phyloP scores from a whole-genome alignment of 92 coral and sea anemone species.

The Montipora capitata region DNA sequence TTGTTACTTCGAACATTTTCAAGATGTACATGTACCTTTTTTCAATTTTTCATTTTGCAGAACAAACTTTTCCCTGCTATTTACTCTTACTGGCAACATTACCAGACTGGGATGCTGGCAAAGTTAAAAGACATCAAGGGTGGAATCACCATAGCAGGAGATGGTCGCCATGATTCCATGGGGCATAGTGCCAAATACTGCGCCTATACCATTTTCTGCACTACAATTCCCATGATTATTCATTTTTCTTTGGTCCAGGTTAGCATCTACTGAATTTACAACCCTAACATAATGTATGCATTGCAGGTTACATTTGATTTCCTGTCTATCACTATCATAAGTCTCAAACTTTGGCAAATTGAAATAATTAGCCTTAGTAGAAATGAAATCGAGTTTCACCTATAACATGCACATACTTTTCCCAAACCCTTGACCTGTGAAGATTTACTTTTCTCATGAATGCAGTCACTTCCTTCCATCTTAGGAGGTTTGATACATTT shows the following conservation, averaged over 20 bases:
- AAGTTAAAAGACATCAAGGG: not conserved
- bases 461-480: too few species aligned
- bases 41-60: not conserved
- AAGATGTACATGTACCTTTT: too few species aligned
- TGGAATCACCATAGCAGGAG: not conserved
- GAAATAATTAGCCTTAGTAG: too few species aligned
- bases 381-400: too few species aligned
- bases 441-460: too few species aligned
- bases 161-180: not conserved
- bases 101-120: not conserved
- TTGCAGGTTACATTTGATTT: too few species aligned
- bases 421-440: too few species aligned
- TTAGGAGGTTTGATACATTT: too few species aligned
- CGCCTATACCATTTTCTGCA: not conserved
- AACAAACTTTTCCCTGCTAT: not conserved
- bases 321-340: too few species aligned
- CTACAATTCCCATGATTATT: slow-evolving; percentile 8
- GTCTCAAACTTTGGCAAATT: too few species aligned
- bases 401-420: too few species aligned
- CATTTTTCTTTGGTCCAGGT: not conserved
- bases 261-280: not conserved
- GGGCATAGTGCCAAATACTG: not conserved
- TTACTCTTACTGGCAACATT: not conserved
- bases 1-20: too few species aligned
- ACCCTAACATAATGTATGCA: not conserved